Conservation (phyloP, 2,888 invertebrate species). For the Chaitophorus viminalis region DNA sequence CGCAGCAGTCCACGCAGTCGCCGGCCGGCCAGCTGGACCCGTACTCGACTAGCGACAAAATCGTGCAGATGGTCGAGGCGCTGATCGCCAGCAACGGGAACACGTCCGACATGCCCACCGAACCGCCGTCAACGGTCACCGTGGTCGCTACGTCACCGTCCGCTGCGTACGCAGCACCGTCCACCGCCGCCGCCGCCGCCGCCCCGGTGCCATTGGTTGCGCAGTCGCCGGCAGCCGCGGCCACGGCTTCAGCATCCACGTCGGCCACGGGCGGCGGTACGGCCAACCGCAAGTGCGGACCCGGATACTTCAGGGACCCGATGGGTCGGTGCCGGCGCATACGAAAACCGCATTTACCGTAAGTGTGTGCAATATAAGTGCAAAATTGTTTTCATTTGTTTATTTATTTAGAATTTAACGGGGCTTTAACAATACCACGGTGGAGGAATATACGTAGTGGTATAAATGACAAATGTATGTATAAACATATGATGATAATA, state of each 20-base stretch:
- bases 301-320: slow-evolving; percentile 66
- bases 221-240: not conserved
- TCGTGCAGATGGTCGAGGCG: slow-evolving; percentile 60
- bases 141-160: not conserved
- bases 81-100: slow-evolving; percentile 58
- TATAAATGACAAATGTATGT: no score
- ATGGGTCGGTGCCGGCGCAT: slow-evolving; percentile 67
- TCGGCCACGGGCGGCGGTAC: not conserved
- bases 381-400: no score
- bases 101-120: slow-evolving; percentile 47
- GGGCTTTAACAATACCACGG: no score
- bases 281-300: slow-evolving; percentile 64
- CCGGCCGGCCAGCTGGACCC: slow-evolving; percentile 13
- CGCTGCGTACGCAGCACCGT: not conserved
- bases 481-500: no score
- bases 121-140: not conserved
- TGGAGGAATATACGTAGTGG: no score
- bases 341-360: slow-evolving; percentile 65
- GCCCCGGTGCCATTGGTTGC: slow-evolving; percentile 21
- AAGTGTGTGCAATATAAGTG: slow-evolving; percentile 47
- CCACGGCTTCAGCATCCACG: not conserved
- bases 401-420: no score
- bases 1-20: not conserved
- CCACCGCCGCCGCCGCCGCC: no score
- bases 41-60: slow-evolving; percentile 49